These are phyloP conservation scores for Hippopotamyrus pictus DNA, from an alignment of 2,797 vertebrate genomes.

Conservation along the genomic window DNA sequence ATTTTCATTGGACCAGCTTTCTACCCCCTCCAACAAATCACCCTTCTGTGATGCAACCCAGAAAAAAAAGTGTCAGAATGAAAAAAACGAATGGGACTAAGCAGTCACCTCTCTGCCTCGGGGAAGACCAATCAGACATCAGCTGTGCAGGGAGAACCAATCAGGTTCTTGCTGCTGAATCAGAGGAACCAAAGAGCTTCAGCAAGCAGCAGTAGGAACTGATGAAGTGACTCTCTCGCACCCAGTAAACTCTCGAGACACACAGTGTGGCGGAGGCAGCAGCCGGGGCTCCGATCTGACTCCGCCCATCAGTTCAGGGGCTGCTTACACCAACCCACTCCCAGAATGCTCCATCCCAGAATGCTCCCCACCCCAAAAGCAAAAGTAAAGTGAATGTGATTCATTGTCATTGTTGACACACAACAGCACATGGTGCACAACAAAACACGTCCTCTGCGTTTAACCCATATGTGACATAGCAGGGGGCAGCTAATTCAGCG, in stretches of 20 bases:
- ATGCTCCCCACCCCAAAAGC: not conserved
- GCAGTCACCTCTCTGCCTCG: not conserved
- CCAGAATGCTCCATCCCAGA: not conserved
- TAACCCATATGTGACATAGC: not conserved
- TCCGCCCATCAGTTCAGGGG: slow-evolving; percentile 30
- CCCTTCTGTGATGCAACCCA: not conserved
- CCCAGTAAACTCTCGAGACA: slow-evolving; percentile 11
- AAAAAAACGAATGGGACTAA: not conserved
- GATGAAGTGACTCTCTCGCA: slow-evolving; percentile 7
- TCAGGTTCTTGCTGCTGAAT: not conserved
- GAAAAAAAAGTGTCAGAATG: not conserved
- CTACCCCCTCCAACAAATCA: slow-evolving; percentile 3
- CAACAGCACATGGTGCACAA: not conserved
- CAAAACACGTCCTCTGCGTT: not conserved
- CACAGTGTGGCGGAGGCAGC: not conserved
- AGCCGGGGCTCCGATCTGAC: slow-evolving; percentile 31
- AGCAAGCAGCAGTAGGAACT: not conserved
- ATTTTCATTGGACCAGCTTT: slow-evolving; percentile 23
- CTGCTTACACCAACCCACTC: not conserved
- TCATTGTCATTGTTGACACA: not conserved
- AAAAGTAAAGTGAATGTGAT: not conserved
- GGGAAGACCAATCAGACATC: not conserved
- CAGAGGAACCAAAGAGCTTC: not conserved
- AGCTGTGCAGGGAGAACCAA: not conserved
- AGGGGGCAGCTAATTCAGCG: not conserved